Base-by-base conservation (phyloP, 2,888 invertebrate genomes). In the Abrostola tripartita region DNA sequence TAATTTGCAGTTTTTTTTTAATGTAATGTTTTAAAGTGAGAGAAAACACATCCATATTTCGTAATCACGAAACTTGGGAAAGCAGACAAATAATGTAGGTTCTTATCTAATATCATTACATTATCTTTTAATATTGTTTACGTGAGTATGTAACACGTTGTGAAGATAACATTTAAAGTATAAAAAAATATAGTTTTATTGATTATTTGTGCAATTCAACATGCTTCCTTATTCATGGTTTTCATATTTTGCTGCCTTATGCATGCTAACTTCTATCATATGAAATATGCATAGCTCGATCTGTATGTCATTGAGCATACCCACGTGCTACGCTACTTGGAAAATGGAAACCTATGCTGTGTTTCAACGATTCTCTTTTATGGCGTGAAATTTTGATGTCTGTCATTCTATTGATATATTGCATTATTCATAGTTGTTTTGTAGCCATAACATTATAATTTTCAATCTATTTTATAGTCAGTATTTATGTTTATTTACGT, bases 281-380 rank as follows among this genome's bases (percentile, higher is more conserved):
- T 70, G 72, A 74, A 74, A 76, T 78, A 81, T 81, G 77, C 81
- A 77, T 68, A 68, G 59, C 64, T 65, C 55, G 58, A 51, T 68
- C 67, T 69, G 60, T 65, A 78, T 79, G 78, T 72, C 77, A 74
- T 63, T 75, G 76, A 68, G 62, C 53, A 57, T 74, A 36, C 59
- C 62, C 57, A 65, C 65, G 61, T 64, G 55, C 64, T 53, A 41
- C 10, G 37, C 6, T 68, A 74, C 74, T 73, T 57, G 61, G 77
- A 74, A 72, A 76, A 72, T 76, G 66, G 57, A 72, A 72, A 71
- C 67, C 60, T 41, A 40, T 55, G 57, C 51, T 65, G 12, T 8
- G 44, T 59, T 71, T 54, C 72, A 55, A 67, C 62, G 52, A 52
- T 53, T 44, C 41, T 40, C 68, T 37, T 47, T 66, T 74, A 78